Evolutionary conservation across 2,113 vertebrate genomes (phyloP).

Genomic region (Erythrolamprus reginae): DNA sequence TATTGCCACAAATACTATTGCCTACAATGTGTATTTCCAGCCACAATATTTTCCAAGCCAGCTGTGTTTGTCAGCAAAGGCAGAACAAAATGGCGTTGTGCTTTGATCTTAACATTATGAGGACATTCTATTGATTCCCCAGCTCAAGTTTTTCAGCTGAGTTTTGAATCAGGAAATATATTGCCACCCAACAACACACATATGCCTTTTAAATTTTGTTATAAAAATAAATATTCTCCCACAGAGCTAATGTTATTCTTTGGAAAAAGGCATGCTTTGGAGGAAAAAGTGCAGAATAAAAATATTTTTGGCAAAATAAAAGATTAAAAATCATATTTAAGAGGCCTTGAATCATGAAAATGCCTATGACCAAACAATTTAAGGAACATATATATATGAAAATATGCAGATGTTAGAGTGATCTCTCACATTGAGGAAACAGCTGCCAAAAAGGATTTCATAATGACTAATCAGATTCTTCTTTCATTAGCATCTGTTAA

Average conservation of each 20-base stretch:
- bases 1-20: neutral
- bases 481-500: conserved; percentile 11
- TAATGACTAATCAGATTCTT: conserved; percentile 4
- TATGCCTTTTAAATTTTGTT: neutral
- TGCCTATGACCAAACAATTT: neutral
- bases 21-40: neutral
- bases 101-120: neutral
- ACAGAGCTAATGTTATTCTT: neutral
- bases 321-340: conserved; percentile 6
- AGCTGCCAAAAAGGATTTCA: neutral
- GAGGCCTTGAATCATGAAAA: conserved; percentile 1
- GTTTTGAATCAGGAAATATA: neutral
- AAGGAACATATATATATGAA: neutral
- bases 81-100: neutral
- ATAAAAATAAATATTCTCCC: neutral
- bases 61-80: neutral
- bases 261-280: neutral
- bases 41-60: neutral
- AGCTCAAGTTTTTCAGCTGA: neutral
- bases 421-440: neutral
- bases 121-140: neutral
- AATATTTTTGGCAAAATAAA: conserved; percentile 13
- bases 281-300: neutral
- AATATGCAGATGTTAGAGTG: conserved; percentile 16
- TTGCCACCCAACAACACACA: neutral